Percentiles rank a stretch among this genome's conserved stretches.
phyloP scores from a whole-genome alignment of 2,888 invertebrate genomes.

The Syrphus vitripennis region DNA sequence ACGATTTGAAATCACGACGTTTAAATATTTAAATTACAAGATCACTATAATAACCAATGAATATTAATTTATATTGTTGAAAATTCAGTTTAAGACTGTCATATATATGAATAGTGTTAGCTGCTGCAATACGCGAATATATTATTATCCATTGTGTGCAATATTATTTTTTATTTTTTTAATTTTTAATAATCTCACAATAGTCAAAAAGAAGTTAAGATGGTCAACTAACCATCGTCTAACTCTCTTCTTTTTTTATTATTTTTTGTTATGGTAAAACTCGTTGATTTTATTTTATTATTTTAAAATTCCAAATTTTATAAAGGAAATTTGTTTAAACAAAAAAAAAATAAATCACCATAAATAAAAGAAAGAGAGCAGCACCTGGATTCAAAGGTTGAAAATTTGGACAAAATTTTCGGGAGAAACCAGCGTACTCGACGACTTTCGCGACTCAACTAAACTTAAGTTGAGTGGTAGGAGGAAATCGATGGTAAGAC shows the following conservation, averaged over 20 bases:
- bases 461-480: conserved; percentile 73
- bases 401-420: conserved; percentile 24
- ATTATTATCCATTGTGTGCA: conserved; percentile 49
- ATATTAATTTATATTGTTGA: conserved; percentile 44
- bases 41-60: conserved; percentile 38
- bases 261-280: conserved; percentile 17
- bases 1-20: conserved; percentile 19
- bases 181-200: conserved; percentile 56
- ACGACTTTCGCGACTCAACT: conserved; percentile 81
- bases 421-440: conserved; percentile 77
- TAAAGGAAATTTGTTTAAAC: neutral
- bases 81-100: conserved; percentile 24
- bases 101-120: conserved; percentile 29
- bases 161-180: conserved; percentile 27
- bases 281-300: neutral
- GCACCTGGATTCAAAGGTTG: conserved; percentile 72
- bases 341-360: conserved; percentile 50
- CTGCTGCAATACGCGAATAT: conserved; percentile 30
- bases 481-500: conserved; percentile 75
- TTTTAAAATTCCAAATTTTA: conserved; percentile 4
- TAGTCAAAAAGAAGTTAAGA: conserved; percentile 39
- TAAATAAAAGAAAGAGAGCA: conserved; percentile 72
- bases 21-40: conserved; percentile 5
- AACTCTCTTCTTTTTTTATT: conserved; percentile 37
- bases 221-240: conserved; percentile 64